These are phyloP conservation scores for Ptychobarbus kaznakovi DNA, from an alignment of 2,797 vertebrate species.

Conservation along the genomic window DNA sequence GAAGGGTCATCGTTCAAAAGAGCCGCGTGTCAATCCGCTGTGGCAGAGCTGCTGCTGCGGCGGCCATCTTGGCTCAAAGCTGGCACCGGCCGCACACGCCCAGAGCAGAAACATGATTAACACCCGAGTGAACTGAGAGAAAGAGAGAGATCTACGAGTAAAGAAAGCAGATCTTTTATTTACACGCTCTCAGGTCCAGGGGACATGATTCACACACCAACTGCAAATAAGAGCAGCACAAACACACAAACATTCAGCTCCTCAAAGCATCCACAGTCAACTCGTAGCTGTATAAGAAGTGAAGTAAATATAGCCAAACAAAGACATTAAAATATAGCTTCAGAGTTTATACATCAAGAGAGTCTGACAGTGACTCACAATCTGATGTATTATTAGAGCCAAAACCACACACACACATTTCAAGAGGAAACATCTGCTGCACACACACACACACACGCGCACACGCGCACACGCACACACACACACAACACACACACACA, in stretches of 20 bases:
- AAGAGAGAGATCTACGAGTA: not conserved
- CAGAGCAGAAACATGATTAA: not conserved
- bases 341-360: not conserved
- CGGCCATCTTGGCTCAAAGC: constrained; percentile 29
- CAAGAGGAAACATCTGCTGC: not conserved
- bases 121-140: not conserved
- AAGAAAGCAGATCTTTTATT: constrained; percentile 10
- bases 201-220: not conserved
- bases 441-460: not conserved
- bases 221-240: not conserved
- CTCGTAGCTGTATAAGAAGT: not conserved
- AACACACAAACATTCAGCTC: not conserved
- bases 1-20: constrained; percentile 47
- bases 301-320: not conserved
- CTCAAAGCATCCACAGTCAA: not conserved
- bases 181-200: not conserved
- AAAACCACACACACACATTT: not conserved
- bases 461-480: no score
- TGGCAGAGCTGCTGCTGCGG: not conserved
- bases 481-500: no score
- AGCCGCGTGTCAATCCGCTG: not conserved
- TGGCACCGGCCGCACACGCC: not conserved
- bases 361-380: not conserved
- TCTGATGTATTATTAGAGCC: not conserved
- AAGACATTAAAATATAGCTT: not conserved